phyloP scores from a whole-genome alignment of 2,797 vertebrate species.

The Chiloscyllium punctatum region DNA sequence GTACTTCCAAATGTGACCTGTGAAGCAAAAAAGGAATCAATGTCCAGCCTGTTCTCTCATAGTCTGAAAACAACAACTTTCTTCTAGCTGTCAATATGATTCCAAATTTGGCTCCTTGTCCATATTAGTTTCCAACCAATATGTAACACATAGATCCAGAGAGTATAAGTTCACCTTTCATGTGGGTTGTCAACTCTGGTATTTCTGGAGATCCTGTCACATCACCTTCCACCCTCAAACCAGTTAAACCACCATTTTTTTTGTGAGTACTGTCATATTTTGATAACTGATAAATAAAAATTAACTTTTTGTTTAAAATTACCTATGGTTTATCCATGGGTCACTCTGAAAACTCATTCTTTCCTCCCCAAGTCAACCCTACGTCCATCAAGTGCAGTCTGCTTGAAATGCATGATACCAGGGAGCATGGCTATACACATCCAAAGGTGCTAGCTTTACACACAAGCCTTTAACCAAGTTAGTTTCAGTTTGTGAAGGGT shows the following conservation, averaged over 20 bases:
- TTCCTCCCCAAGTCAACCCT: not conserved
- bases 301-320: not conserved
- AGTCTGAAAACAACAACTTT: not conserved
- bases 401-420: not conserved
- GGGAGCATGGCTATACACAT: not conserved
- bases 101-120: not conserved
- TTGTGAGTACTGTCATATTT: not conserved
- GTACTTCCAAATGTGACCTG: not conserved
- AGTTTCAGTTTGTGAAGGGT: not conserved
- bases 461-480: not conserved
- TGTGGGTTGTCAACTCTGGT: not conserved
- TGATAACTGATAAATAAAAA: not conserved
- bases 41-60: not conserved
- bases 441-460: not conserved
- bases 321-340: not conserved
- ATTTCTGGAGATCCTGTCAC: not conserved
- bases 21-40: not conserved
- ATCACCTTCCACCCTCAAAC: not conserved
- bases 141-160: not conserved
- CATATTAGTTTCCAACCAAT: not conserved
- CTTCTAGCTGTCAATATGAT: not conserved
- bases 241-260: not conserved
- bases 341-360: not conserved
- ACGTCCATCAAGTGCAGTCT: not conserved
- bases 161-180: not conserved